Evolutionary conservation across 2,888 invertebrate species (phyloP).

Genomic region (Ischnus inquisitorius): DNA sequence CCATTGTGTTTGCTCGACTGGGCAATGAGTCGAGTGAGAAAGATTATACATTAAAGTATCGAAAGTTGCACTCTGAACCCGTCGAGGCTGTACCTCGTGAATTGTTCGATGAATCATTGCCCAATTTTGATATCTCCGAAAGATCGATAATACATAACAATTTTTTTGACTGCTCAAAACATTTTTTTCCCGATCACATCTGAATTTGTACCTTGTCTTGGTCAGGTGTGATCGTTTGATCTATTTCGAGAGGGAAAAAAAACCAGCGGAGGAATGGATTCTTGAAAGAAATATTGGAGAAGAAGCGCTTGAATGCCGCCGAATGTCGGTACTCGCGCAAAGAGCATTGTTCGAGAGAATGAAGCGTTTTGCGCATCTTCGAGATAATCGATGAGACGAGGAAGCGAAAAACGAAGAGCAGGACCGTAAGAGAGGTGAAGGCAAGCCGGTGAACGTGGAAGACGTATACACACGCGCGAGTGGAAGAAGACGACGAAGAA

Average conservation of each 20-base stretch:
- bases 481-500: slow-evolving; percentile 17
- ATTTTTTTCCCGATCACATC: too few species aligned
- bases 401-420: background rate
- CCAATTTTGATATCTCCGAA: background rate
- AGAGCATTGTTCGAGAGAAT: slow-evolving; percentile 23
- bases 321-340: slow-evolving; percentile 21
- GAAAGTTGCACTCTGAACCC: background rate
- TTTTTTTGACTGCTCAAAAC: background rate
- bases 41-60: slow-evolving; percentile 1
- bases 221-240: too few species aligned
- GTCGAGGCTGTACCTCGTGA: too few species aligned
- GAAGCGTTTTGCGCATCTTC: slow-evolving; percentile 22
- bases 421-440: background rate
- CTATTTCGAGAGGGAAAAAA: too few species aligned
- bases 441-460: slow-evolving; percentile 24
- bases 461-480: slow-evolving; percentile 2
- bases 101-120: too few species aligned
- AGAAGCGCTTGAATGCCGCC: background rate
- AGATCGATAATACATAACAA: background rate
- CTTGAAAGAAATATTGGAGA: background rate
- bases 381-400: slow-evolving; percentile 30
- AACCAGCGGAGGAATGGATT: background rate
- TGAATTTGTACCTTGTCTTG: too few species aligned
- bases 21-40: background rate
- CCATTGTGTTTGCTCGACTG: slow-evolving; percentile 37